A percentile compares a stretch with the other conserved stretches of the same genome.
These are phyloP conservation scores for Brachyalestes nurse DNA, from an alignment of 2,797 vertebrate genomes.

Conservation along the genomic window DNA sequence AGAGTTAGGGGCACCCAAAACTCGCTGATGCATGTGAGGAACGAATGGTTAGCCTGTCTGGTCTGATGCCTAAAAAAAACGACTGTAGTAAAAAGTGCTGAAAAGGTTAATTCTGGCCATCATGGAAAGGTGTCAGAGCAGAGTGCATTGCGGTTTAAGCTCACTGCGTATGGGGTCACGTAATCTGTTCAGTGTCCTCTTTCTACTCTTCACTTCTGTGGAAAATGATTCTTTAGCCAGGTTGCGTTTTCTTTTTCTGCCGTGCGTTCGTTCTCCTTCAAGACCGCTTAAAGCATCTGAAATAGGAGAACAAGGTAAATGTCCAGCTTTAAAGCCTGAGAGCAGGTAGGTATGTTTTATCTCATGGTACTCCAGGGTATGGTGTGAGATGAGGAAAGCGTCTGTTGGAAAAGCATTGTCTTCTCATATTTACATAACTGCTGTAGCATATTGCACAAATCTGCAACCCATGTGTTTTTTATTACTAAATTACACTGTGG, in stretches of 20 bases:
- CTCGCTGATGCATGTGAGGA: too few species aligned
- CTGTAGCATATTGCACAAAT: slow-evolving; percentile 10
- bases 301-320: slow-evolving; percentile 45
- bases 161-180: too few species aligned
- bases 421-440: slow-evolving; percentile 20
- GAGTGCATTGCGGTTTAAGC: too few species aligned
- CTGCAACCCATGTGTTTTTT: not conserved
- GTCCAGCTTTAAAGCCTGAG: slow-evolving; percentile 47
- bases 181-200: too few species aligned
- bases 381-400: slow-evolving; percentile 45
- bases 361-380: slow-evolving; percentile 42
- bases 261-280: slow-evolving; percentile 29
- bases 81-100: too few species aligned
- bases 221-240: slow-evolving; percentile 42
- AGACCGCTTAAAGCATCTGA: slow-evolving; percentile 38
- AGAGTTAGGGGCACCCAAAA: too few species aligned
- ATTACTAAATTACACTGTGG: not conserved
- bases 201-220: not conserved
- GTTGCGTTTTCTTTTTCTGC: slow-evolving; percentile 14
- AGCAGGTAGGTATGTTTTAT: slow-evolving; percentile 49
- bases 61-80: too few species aligned
- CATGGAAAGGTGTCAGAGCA: too few species aligned
- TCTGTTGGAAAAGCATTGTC: slow-evolving; percentile 49
- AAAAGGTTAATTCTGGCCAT: too few species aligned
- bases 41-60: too few species aligned